Conservation (phyloP, 92 coral and sea anemone species). For the Montipora capitata region DNA sequence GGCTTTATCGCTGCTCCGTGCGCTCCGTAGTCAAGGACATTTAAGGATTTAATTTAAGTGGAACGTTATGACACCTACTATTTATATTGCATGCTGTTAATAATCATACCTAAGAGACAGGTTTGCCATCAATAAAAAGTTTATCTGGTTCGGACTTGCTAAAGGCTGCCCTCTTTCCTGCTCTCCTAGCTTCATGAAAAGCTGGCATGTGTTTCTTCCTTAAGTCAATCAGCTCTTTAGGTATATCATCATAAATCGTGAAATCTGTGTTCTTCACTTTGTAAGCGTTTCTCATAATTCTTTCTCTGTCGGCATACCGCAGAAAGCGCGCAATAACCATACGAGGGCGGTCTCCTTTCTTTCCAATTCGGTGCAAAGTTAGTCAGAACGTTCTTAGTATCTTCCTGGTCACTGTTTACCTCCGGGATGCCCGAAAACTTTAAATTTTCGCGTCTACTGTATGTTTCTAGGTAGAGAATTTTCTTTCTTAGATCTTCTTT, state of each 20-base stretch:
- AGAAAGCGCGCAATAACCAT: conserved; percentile 30
- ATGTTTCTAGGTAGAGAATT: background rate
- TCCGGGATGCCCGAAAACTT: background rate
- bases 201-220: conserved; percentile 39
- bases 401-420: background rate
- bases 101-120: conserved; percentile 3
- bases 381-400: background rate
- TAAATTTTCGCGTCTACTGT: conserved; percentile 11
- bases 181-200: conserved; percentile 32
- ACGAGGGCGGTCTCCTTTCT: conserved; percentile 26
- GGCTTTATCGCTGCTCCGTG: no score
- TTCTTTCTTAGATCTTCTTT: conserved; percentile 15
- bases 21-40: no score
- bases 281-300: conserved; percentile 17
- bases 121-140: conserved; percentile 25
- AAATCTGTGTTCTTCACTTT: background rate
- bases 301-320: conserved; percentile 11
- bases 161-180: conserved; percentile 40
- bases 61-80: no score
- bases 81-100: background rate
- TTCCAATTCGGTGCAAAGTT: background rate
- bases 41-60: no score
- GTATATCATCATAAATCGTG: no score
- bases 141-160: conserved; percentile 48
- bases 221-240: no score